Conservation (phyloP, 2,113 vertebrate genomes). For the Petrocephalus zakoni region DNA sequence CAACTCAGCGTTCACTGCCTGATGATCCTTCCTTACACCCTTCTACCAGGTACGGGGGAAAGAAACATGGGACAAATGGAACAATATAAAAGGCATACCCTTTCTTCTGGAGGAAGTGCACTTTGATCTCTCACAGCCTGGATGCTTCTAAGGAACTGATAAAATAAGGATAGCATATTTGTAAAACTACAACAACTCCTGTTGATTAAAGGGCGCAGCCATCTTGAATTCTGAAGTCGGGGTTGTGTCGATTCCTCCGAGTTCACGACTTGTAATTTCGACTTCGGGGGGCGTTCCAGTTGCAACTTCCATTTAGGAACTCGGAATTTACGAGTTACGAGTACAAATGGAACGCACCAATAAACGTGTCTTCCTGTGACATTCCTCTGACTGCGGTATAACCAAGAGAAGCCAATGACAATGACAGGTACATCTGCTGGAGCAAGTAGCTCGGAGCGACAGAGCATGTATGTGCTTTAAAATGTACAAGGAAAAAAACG, state of each 20-base stretch:
- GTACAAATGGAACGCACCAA: no score
- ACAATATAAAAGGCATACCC: slow-evolving; percentile 52
- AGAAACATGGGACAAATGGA: background rate
- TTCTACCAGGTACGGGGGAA: background rate
- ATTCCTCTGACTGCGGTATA: background rate
- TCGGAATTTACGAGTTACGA: no score
- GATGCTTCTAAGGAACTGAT: slow-evolving; percentile 78
- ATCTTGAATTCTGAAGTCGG: no score
- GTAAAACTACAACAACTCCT: no score
- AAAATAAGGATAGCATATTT: background rate
- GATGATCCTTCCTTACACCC: background rate
- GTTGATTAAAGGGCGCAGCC: no score
- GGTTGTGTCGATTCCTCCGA: no score
- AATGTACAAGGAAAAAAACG: background rate
- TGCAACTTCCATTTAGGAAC: no score
- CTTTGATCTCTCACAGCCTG: slow-evolving; percentile 68
- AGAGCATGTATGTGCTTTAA: background rate
- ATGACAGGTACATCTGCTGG: background rate
- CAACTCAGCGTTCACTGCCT: background rate
- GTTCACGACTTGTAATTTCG: no score
- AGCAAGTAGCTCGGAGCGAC: background rate
- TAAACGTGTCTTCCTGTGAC: no score
- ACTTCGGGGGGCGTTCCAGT: no score
- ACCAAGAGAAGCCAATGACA: background rate
- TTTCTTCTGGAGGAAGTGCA: slow-evolving; percentile 80